phyloP scores from a whole-genome alignment of 2,113 vertebrate species.

The Cololabis saira region DNA sequence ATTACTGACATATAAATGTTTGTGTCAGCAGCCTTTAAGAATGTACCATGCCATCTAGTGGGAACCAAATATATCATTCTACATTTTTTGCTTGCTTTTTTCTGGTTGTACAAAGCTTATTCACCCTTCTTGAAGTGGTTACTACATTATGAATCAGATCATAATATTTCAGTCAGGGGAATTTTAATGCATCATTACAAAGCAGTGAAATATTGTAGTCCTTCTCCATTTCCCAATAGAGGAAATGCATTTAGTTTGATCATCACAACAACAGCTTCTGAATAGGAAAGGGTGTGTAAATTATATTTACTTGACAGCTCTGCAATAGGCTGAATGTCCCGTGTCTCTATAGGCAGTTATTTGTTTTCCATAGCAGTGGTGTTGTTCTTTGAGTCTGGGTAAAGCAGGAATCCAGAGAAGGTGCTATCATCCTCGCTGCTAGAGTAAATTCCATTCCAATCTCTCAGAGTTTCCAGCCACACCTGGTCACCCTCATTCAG shows the following conservation, averaged over 20 bases:
- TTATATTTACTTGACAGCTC: conserved; percentile 33
- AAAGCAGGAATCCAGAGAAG: conserved; percentile 94
- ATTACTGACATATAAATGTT: too few relatives aligned
- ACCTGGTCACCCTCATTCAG: conserved; percentile 88
- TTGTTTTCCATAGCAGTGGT: conserved; percentile 22
- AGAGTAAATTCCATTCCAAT: conserved; percentile 94
- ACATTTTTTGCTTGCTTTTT: too few relatives aligned
- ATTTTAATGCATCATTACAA: conserved; percentile 69
- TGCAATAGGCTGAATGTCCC: conserved; percentile 35
- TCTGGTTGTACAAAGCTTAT: conserved; percentile 2
- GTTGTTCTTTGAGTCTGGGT: conserved; percentile 77
- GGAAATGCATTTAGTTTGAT: conserved; percentile 48
- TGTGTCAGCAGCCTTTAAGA: background rate
- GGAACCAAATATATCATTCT: conserved; percentile 5
- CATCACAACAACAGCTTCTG: conserved; percentile 11
- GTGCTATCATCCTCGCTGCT: conserved; percentile 92
- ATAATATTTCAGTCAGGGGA: conserved; percentile 42
- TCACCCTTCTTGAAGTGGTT: conserved; percentile 10
- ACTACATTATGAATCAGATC: conserved; percentile 31
- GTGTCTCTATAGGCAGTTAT: conserved; percentile 2
- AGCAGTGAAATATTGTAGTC: conserved; percentile 31
- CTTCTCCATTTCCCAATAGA: conserved; percentile 30
- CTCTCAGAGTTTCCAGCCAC: conserved; percentile 91
- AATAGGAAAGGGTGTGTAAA: conserved; percentile 21
- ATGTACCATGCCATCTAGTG: conserved; percentile 63